phyloP scores from a whole-genome alignment of 2,888 invertebrate genomes.

The Synergus itoensis region DNA sequence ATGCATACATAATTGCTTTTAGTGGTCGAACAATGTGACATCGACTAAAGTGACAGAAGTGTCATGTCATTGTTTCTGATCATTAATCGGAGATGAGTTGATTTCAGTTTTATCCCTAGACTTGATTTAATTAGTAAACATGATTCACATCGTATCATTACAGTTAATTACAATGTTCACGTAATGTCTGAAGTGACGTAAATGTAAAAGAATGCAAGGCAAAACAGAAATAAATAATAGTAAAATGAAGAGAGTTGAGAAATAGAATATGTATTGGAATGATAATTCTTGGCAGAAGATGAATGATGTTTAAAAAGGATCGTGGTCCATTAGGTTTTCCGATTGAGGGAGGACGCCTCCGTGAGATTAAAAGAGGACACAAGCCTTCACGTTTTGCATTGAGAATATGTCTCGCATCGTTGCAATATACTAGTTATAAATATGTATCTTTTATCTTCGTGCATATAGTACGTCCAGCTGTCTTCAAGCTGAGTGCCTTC shows the following conservation, averaged over 20 bases:
- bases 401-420: constrained; percentile 17
- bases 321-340: constrained; percentile 15
- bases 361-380: constrained; percentile 5
- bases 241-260: constrained; percentile 1
- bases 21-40: too few relatives aligned
- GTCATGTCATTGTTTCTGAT: too few relatives aligned
- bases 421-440: constrained; percentile 9
- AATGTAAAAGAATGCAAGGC: neutral
- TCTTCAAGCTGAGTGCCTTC: constrained; percentile 22
- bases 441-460: constrained; percentile 22
- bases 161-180: too few relatives aligned
- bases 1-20: too few relatives aligned
- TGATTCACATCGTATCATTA: too few relatives aligned
- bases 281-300: constrained; percentile 1
- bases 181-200: too few relatives aligned
- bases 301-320: neutral
- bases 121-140: too few relatives aligned
- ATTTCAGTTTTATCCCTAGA: too few relatives aligned
- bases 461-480: neutral
- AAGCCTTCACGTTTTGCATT: neutral
- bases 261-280: constrained; percentile 8
- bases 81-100: too few relatives aligned
- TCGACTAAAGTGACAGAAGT: too few relatives aligned
- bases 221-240: neutral
- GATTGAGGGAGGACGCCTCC: constrained; percentile 1